Evolutionary conservation across 1,140 invertebrate genomes (phyloP).

Genomic region (Brachionus paranguensis): DNA sequence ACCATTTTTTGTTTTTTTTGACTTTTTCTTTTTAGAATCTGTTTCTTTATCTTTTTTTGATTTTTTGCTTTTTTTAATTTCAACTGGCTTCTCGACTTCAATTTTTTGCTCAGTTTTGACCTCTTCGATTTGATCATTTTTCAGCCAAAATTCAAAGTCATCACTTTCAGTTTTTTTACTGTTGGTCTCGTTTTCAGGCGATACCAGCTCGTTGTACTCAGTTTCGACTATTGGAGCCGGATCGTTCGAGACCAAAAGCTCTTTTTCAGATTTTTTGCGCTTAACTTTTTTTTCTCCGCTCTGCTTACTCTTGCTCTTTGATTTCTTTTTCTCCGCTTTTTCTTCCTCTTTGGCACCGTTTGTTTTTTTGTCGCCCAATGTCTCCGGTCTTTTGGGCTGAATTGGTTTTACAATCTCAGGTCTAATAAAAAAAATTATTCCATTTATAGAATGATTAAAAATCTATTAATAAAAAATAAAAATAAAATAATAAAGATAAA

Average conservation of each 20-base stretch:
- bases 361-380: neutral
- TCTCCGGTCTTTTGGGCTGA: neutral
- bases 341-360: neutral
- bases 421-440: neutral
- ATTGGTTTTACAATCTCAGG: neutral
- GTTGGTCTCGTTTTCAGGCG: constrained; percentile 10
- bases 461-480: no score
- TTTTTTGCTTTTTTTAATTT: constrained; percentile 22
- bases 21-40: constrained; percentile 21
- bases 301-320: constrained; percentile 8
- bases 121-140: neutral
- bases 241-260: neutral
- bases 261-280: neutral
- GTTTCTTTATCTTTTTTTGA: constrained; percentile 31
- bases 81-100: neutral
- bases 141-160: constrained; percentile 36
- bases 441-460: no score
- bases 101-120: neutral
- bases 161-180: neutral
- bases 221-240: neutral
- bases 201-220: constrained; percentile 23
- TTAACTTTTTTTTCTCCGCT: neutral
- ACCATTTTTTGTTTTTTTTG: neutral
- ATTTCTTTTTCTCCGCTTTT: neutral
- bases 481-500: no score